A percentile compares a stretch with the other conserved stretches of the same genome.
Conservation (phyloP, 2,113 vertebrate genomes). For the Nematolebias whitei region DNA sequence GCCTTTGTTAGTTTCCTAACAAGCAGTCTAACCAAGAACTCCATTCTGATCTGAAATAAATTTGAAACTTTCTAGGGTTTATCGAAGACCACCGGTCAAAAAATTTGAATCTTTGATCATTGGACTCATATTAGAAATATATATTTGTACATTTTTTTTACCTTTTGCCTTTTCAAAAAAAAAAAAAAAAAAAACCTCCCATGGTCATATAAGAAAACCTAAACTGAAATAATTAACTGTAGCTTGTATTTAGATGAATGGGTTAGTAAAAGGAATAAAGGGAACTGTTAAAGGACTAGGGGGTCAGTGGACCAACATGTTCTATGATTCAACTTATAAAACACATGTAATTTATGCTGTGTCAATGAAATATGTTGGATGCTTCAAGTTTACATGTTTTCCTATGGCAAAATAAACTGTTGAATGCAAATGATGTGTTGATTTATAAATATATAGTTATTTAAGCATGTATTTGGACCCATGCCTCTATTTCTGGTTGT, state of each 20-base stretch:
- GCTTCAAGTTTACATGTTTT: slow-evolving; percentile 7
- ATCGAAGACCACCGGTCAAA: no score
- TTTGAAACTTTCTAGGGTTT: not conserved
- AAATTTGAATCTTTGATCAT: no score
- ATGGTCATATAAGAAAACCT: not conserved
- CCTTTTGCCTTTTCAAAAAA: no score
- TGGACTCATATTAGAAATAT: no score
- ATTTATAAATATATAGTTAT: not conserved
- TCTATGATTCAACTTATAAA: slow-evolving; percentile 5
- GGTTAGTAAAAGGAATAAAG: slow-evolving; percentile 20
- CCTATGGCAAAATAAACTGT: not conserved
- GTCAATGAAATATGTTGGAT: not conserved
- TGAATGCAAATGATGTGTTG: not conserved
- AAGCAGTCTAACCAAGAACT: not conserved
- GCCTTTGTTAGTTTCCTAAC: slow-evolving; percentile 11
- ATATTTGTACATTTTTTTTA: no score
- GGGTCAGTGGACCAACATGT: slow-evolving; percentile 22
- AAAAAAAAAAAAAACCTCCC: no score
- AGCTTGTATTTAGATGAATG: slow-evolving; percentile 14
- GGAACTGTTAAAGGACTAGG: slow-evolving; percentile 4
- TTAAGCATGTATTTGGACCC: not conserved
- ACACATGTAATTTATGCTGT: slow-evolving; percentile 8
- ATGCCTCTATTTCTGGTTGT: not conserved
- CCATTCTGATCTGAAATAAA: slow-evolving; percentile 8
- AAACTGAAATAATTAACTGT: not conserved